phyloP scores from a whole-genome alignment of 2,113 vertebrate genomes.

The Cyanoramphus novaezelandiae region DNA sequence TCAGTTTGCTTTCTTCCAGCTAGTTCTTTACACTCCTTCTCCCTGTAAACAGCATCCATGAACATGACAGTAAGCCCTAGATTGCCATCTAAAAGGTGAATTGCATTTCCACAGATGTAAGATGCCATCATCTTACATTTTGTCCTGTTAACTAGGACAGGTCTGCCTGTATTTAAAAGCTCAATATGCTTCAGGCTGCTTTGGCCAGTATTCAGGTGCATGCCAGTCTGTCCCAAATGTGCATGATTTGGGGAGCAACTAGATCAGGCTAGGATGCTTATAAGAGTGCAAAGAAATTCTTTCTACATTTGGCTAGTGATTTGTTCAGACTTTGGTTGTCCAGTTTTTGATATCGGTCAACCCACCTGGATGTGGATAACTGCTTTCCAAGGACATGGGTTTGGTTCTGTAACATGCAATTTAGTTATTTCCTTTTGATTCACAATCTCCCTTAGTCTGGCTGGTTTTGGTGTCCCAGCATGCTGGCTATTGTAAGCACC shows the following conservation, averaged over 20 bases:
- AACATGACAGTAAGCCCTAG: neutral
- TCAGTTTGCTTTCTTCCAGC: neutral
- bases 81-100: neutral
- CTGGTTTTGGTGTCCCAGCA: neutral
- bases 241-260: fast-evolving
- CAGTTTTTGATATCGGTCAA: neutral
- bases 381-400: neutral
- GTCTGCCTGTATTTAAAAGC: neutral
- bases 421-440: neutral
- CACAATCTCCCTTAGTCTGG: neutral
- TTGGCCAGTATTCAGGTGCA: neutral
- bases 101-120: neutral
- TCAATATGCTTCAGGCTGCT: neutral
- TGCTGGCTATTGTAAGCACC: neutral
- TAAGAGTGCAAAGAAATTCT: neutral
- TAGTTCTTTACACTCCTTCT: neutral
- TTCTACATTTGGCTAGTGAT: neutral
- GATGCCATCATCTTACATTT: neutral
- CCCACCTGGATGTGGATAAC: neutral
- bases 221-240: neutral
- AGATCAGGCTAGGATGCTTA: neutral
- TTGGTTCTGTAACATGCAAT: neutral
- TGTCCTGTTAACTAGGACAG: neutral
- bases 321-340: neutral
- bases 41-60: neutral